phyloP scores from a whole-genome alignment of 1,140 invertebrate species.

The Laodelphax striatellus region DNA sequence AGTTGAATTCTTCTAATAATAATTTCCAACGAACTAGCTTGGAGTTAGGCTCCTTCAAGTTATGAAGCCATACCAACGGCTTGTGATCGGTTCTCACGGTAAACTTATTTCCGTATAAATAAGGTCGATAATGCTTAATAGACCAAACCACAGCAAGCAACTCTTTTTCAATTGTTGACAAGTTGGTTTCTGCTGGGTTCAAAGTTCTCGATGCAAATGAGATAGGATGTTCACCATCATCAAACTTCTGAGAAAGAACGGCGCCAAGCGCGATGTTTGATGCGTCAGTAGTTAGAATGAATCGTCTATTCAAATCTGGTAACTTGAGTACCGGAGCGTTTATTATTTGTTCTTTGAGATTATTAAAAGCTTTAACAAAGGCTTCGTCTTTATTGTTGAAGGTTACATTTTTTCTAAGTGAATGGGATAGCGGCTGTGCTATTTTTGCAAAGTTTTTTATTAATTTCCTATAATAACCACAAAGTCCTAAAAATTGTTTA shows the following conservation, averaged over 20 bases:
- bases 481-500: slow-evolving; percentile 28
- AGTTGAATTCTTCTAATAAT: slow-evolving; percentile 28
- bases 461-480: slow-evolving; percentile 30
- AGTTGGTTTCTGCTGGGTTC: slow-evolving; percentile 24
- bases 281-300: not conserved
- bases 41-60: slow-evolving; percentile 25
- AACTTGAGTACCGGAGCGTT: too few relatives aligned
- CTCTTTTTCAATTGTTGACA: slow-evolving; percentile 18
- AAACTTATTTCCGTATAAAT: slow-evolving; percentile 28
- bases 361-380: too few relatives aligned
- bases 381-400: too few relatives aligned
- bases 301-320: too few relatives aligned
- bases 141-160: slow-evolving; percentile 30
- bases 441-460: slow-evolving; percentile 26
- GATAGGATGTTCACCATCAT: slow-evolving; percentile 13
- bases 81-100: slow-evolving; percentile 32
- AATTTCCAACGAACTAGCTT: slow-evolving; percentile 29
- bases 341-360: too few relatives aligned
- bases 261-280: slow-evolving; percentile 10
- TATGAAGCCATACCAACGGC: slow-evolving; percentile 28
- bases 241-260: slow-evolving; percentile 12
- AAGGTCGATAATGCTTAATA: slow-evolving; percentile 31
- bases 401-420: slow-evolving; percentile 24
- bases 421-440: slow-evolving; percentile 24
- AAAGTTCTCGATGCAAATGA: slow-evolving; percentile 25